Evolutionary conservation across 64 coral and sea anemone species (phyloP).

Genomic region (Astreopora myriophthalma): DNA sequence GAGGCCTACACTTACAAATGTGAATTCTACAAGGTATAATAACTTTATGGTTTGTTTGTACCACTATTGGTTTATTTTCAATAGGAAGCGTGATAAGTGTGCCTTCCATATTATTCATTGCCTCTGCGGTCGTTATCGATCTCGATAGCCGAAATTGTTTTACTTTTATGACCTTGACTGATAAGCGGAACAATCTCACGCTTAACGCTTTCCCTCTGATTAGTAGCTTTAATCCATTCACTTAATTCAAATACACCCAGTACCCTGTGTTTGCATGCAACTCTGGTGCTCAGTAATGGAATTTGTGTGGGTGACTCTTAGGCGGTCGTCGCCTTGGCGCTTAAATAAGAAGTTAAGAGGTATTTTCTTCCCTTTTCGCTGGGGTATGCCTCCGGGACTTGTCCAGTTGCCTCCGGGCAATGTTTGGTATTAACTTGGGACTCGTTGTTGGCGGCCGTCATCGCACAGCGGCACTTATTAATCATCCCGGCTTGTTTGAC

Average conservation of each 20-base stretch:
- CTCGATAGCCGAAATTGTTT: background rate
- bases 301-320: background rate
- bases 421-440: background rate
- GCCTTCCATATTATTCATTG: background rate
- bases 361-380: background rate
- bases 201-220: background rate
- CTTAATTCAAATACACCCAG: background rate
- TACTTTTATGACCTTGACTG: background rate
- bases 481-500: conserved; percentile 24
- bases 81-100: background rate
- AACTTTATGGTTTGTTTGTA: background rate
- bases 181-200: background rate
- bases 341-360: background rate
- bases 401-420: background rate
- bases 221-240: background rate
- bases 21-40: background rate
- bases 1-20: background rate
- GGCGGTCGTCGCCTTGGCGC: background rate
- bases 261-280: background rate
- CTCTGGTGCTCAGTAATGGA: background rate
- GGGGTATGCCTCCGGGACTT: background rate
- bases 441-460: background rate
- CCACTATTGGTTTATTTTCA: background rate
- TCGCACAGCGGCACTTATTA: conserved; percentile 19
- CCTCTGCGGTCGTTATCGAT: background rate